Conservation (phyloP, 1,140 invertebrate species). For the Contarinia nasturtii region DNA sequence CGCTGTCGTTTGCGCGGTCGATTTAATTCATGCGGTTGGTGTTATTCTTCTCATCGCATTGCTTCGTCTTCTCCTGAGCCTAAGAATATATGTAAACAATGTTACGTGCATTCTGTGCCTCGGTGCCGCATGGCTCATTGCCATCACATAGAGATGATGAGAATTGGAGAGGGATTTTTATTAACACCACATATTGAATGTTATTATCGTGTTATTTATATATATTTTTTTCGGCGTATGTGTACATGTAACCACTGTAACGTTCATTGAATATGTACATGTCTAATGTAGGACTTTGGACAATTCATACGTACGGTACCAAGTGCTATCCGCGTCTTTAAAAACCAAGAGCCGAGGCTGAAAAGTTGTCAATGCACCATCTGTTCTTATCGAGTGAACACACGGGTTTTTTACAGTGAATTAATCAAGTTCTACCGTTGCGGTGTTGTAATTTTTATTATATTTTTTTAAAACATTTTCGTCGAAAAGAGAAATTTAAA, state of each 20-base stretch:
- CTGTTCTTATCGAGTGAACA: conserved; percentile 27
- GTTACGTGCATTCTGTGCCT: background rate
- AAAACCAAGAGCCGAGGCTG: conserved; percentile 23
- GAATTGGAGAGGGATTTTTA: background rate
- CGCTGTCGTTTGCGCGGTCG: too few relatives aligned
- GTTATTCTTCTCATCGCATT: background rate
- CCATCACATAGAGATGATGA: background rate
- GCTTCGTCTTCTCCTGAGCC: background rate
- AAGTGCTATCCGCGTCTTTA: conserved; percentile 13
- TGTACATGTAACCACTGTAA: too few relatives aligned
- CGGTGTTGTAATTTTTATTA: conserved; percentile 7
- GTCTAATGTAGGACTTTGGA: too few relatives aligned
- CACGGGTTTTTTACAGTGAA: conserved; percentile 6
- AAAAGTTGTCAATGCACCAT: conserved; percentile 25
- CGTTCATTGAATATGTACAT: too few relatives aligned
- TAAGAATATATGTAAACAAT: background rate
- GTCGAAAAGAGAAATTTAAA: background rate
- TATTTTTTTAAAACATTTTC: conserved; percentile 4
- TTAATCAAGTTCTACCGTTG: conserved; percentile 14
- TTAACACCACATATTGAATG: background rate
- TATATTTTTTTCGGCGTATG: background rate
- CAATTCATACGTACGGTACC: background rate
- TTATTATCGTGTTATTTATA: background rate
- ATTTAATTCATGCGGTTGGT: background rate
- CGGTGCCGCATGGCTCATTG: background rate